Evolutionary conservation across 2,113 vertebrate genomes (phyloP), one percentile per base, ranked within the genome.

Genomic region (Prionailurus viverrinus): DNA sequence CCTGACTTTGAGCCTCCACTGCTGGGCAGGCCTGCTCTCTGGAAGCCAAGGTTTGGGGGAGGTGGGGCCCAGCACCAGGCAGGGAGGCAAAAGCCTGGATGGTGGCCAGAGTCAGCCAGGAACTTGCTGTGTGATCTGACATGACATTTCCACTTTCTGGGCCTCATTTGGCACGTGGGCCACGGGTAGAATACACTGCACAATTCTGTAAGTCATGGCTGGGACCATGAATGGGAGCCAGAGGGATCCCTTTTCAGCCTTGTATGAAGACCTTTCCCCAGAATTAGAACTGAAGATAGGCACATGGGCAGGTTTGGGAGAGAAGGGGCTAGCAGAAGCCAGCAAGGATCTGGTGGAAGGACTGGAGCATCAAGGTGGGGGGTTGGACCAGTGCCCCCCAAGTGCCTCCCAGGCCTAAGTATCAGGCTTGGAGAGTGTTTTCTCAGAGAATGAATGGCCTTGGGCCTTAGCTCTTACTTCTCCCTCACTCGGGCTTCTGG

Each of bases 401-500:
- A 5, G 55, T 2, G 27, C 18, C 53, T 95, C 82, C 12, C 31
- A 55, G 36, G 18, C n/a, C 68, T 31, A 53, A 82, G 27, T 85
- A 33, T 18, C 39, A 33, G 69, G 63, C 39, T 45, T 3, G 0
- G 18, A 21, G 53, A 29, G 5, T 15, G 18, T 80, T 86, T 66
- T 51, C n/a, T 90, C 48, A 63, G 73, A 39, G 92, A 48, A 51
- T 18, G 23, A 55, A 15, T 8, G 58, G 48, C 7, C 61, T 91
- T 89, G 21, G 7, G 63, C 83, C 16, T 95, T 48, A 39, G 61
- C 29, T 90, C 88, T 94, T n/a, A 27, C 11, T 63, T 31, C 33
- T 7, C 16, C 4, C 29, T 81, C 2, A 0, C 25, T 9, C 2
- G 53, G 48, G 19, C 15, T 76, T 31, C 33, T n/a, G 21, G 7